These are phyloP conservation scores for Actinernus sp. DNA, from an alignment of 92 coral and sea anemone genomes.

Conservation along the genomic window DNA sequence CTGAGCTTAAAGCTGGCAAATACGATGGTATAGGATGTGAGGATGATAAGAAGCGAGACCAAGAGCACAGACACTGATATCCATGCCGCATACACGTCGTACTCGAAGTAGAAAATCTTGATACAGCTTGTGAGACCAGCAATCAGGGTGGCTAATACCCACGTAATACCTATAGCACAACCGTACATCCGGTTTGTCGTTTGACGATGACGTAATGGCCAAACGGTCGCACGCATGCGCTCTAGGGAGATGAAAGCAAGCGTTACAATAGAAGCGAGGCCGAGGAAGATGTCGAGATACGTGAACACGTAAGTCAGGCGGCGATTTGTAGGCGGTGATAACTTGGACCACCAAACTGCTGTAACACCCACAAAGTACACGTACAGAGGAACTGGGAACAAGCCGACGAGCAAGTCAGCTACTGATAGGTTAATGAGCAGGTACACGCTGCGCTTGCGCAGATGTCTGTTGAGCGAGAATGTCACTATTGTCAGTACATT, in stretches of 20 bases:
- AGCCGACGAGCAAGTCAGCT: conserved; percentile 42
- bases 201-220: conserved; percentile 65
- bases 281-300: conserved; percentile 45
- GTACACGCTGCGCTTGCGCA: conserved; percentile 43
- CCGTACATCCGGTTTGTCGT: conserved; percentile 31
- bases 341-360: conserved; percentile 1
- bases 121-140: conserved; percentile 33
- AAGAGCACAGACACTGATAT: conserved; percentile 27
- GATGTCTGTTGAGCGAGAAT: conserved; percentile 29
- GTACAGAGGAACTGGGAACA: conserved; percentile 39
- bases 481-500: conserved; percentile 30
- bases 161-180: conserved; percentile 13
- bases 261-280: conserved; percentile 56
- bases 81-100: conserved; percentile 46
- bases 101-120: conserved; percentile 2
- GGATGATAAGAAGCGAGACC: conserved; percentile 19
- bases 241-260: conserved; percentile 54
- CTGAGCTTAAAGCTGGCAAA: conserved; percentile 37
- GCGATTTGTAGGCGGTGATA: not conserved
- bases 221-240: conserved; percentile 57
- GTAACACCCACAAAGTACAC: conserved; percentile 18
- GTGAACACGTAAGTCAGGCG: conserved; percentile 5
- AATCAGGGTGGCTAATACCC: conserved; percentile 31
- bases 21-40: conserved; percentile 25
- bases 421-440: conserved; percentile 38